Conservation (phyloP, 2,797 vertebrate species). For the Rhodeus uyekii region DNA sequence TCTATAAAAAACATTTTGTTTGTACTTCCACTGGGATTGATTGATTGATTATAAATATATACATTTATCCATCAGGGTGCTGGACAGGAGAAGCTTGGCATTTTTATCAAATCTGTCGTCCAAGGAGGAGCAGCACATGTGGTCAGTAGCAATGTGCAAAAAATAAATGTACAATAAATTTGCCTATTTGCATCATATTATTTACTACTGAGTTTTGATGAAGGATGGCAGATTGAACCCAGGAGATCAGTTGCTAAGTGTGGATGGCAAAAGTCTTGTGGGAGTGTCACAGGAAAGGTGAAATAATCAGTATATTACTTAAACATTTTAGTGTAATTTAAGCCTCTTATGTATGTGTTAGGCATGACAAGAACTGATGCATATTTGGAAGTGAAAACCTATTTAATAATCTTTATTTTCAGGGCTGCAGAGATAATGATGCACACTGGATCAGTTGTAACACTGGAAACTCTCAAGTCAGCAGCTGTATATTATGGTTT, state of each 20-base stretch:
- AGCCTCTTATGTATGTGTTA: not conserved
- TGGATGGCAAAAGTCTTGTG: slow-evolving; percentile 88
- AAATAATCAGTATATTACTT: not conserved
- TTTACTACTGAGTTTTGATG: slow-evolving; percentile 32
- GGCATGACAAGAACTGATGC: not conserved
- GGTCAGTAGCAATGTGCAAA: slow-evolving; percentile 74
- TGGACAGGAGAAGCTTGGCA: slow-evolving; percentile 88
- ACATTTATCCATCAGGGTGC: slow-evolving; percentile 75
- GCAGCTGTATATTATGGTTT: slow-evolving; percentile 89
- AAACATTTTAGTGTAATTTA: not conserved
- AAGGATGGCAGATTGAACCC: slow-evolving; percentile 87
- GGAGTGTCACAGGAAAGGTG: slow-evolving; percentile 94
- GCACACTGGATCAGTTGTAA: slow-evolving; percentile 88
- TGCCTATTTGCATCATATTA: not conserved
- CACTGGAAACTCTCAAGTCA: slow-evolving; percentile 87
- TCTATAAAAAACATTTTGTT: too few relatives aligned
- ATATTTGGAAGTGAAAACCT: not conserved
- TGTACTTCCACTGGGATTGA: too few relatives aligned
- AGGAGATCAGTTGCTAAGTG: slow-evolving; percentile 91
- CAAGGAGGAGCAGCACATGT: slow-evolving; percentile 89
- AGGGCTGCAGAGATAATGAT: slow-evolving; percentile 93
- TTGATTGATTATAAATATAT: not conserved
- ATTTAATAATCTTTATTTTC: slow-evolving; percentile 24
- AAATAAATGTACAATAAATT: not conserved
- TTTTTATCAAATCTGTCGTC: slow-evolving; percentile 94